Evolutionary conservation across 2,888 invertebrate species (phyloP).

Genomic region (Drosophila meridionalis): DNA sequence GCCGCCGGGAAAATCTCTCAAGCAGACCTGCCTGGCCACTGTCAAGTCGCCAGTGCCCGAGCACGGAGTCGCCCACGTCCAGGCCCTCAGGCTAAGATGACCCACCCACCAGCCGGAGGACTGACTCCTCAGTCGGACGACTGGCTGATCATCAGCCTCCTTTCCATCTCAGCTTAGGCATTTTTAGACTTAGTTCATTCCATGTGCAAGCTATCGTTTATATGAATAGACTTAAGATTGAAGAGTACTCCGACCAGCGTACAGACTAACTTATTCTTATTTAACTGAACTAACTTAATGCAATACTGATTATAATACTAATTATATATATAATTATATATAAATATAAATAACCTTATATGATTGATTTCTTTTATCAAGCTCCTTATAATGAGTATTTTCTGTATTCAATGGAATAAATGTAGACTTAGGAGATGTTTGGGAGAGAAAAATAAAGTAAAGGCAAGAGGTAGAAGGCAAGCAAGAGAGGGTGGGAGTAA

Average conservation of each 20-base stretch:
- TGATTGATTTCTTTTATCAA: background rate
- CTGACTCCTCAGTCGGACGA: background rate
- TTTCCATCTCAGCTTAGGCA: slow-evolving; percentile 16
- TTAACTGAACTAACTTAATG: slow-evolving; percentile 9
- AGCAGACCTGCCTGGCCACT: slow-evolving; percentile 87
- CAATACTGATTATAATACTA: slow-evolving; percentile 7
- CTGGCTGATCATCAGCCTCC: background rate
- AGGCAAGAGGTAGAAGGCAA: no score
- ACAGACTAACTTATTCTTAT: slow-evolving; percentile 31
- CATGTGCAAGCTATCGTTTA: slow-evolving; percentile 47
- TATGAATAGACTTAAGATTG: slow-evolving; percentile 32
- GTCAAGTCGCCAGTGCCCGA: slow-evolving; percentile 80
- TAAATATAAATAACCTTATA: background rate
- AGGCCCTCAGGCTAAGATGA: slow-evolving; percentile 74
- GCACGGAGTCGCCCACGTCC: slow-evolving; percentile 82
- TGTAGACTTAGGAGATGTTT: no score
- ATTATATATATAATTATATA: slow-evolving; percentile 1
- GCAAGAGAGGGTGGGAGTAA: background rate
- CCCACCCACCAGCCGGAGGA: background rate
- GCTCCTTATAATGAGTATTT: background rate
- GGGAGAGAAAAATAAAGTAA: no score
- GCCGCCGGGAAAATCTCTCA: slow-evolving; percentile 85
- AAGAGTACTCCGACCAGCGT: slow-evolving; percentile 36
- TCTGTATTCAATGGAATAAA: no score
- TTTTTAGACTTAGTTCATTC: slow-evolving; percentile 32